Base-by-base conservation (phyloP, 1,140 invertebrate genomes). In the Sarcophaga peregrina region DNA sequence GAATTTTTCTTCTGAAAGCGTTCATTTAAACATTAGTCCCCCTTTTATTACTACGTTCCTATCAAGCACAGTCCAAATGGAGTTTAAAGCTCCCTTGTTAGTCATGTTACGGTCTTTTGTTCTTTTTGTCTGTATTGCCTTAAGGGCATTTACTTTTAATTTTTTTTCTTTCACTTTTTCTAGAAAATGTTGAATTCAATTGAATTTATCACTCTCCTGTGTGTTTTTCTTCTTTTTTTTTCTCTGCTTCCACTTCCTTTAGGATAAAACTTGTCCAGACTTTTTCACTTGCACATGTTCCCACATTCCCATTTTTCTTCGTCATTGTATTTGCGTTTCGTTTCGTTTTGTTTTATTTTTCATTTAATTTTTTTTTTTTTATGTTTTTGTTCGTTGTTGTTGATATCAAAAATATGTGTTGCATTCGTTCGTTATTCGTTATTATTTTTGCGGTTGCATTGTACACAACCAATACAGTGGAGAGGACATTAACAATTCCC, bases 141-240 rank as follows among this genome's bases (percentile, higher is more conserved):
- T 68, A 1, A 9, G 62, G 62, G 8, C 62, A 68, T 68, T 68
- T 68, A 25, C 8, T 68, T 68, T 58, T 68, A 25, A n/a, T 25
- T 68, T 17, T 68, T 7, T 68, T 68, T 68, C n/a, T 8, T 68
- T 4, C 4, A 37, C 25, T 37, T 37, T 37, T 17, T 25, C 20
- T 68, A 68, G 20, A 20, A 68, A 68, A 68, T 68, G 62, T 25
- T 78, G 75, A 78, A 78, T 72, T 17, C 62, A 17, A 25, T 78
- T 20, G 17, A 78, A 52, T 78, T 25, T 52, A 20, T 50, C 75
- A 20, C 17, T 20, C 62, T 46, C 46, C 15, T 13, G 45, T 76
- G 6, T 76, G 8, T 45, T 76, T 11, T 20, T 25, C 25, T 37
- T 25, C 20, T 76, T n/a, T 48, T 5, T n/a, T 78, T 8, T 50